A percentile compares a stretch with the other conserved stretches of the same genome.
Evolutionary conservation across 1,140 invertebrate species (phyloP).

Genomic region (Eumaeus atala): DNA sequence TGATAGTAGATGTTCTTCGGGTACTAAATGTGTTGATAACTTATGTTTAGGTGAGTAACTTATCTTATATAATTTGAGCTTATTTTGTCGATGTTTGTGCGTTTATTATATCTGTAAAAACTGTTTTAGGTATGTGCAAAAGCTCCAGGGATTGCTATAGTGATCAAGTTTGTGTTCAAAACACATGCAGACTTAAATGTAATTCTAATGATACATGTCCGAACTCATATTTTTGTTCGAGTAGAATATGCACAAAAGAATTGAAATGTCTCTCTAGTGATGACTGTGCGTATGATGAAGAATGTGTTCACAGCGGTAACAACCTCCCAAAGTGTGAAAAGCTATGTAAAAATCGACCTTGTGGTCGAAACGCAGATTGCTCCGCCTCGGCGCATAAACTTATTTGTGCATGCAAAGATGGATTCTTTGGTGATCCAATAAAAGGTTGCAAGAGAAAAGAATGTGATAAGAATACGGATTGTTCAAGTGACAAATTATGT

Average conservation of each 20-base stretch:
- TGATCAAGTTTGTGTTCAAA: slow-evolving; percentile 87
- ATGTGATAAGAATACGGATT: slow-evolving; percentile 82
- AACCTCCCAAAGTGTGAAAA: slow-evolving; percentile 83
- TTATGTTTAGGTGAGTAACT: slow-evolving; percentile 82
- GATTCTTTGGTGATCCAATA: slow-evolving; percentile 86
- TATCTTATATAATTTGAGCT: not conserved
- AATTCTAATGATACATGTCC: slow-evolving; percentile 84
- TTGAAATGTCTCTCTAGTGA: slow-evolving; percentile 80
- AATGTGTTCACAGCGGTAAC: slow-evolving; percentile 71
- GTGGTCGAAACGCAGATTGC: slow-evolving; percentile 88
- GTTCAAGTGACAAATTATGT: slow-evolving; percentile 87
- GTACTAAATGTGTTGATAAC: slow-evolving; percentile 86
- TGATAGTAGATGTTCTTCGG: slow-evolving; percentile 85
- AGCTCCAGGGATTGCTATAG: slow-evolving; percentile 86
- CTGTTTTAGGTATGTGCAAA: slow-evolving; percentile 78
- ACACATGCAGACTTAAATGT: slow-evolving; percentile 86
- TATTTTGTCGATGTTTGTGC: too few species aligned
- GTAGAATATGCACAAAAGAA: slow-evolving; percentile 88
- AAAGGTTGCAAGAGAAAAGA: slow-evolving; percentile 86
- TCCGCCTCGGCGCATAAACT: slow-evolving; percentile 80
- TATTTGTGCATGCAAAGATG: slow-evolving; percentile 83
- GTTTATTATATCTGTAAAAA: not conserved
- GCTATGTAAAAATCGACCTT: slow-evolving; percentile 82
- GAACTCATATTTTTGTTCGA: slow-evolving; percentile 86
- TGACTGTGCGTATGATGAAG: slow-evolving; percentile 79